Evolutionary conservation across 2,797 vertebrate genomes (phyloP), one percentile per base, ranked within the genome.

Genomic region (Setipinna tenuifilis): DNA sequence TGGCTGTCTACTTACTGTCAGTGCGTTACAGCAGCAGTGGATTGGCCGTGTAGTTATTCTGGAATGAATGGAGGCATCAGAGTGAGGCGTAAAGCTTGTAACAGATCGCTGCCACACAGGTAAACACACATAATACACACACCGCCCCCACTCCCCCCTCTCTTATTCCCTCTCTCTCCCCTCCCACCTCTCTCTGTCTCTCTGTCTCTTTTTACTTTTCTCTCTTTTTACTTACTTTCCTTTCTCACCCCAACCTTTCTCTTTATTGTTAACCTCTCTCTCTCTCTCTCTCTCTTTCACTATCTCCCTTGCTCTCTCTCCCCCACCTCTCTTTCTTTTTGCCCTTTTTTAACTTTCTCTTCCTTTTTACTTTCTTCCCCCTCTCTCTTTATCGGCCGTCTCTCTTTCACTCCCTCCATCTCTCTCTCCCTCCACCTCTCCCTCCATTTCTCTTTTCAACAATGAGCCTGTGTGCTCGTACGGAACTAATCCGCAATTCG

Each of bases 41-140:
- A 65, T 23, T 25, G 61, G 25, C n/a, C 14, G 25, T 71, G 23
- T 71, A 25, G 65, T 35, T 71, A 31, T 4, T 16, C 23, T 28
- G 10, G 12, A 11, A 71, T 31, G 65, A 71, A 71, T 71, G 12
- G 16, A 71, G 65, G 12, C 28, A 31, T 0, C 25, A 5, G 23
- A 71, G 12, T 1, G 65, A 35, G 65, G 31, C 25, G 16, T 16
- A 25, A 31, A 3, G 10, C 0, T 14, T 17, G 9, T 71, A 31
- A 71, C 12, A 2, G 65, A 68, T 25, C 23, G 65, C 65, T 14
- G 28, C 65, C 25, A 35, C 23, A 31, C 65, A 71, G 65, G 65
- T 71, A 71, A 71, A 71, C 65, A 71, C 65, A 71, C 65, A 11
- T 71, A 16, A 71, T 16, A 71, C 21, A n/a, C 59, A n/a, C 59